Percentiles rank a stretch among this genome's conserved stretches.
Evolutionary conservation across 1,140 invertebrate genomes (phyloP).

Genomic region (Druon quercuslanigerum): DNA sequence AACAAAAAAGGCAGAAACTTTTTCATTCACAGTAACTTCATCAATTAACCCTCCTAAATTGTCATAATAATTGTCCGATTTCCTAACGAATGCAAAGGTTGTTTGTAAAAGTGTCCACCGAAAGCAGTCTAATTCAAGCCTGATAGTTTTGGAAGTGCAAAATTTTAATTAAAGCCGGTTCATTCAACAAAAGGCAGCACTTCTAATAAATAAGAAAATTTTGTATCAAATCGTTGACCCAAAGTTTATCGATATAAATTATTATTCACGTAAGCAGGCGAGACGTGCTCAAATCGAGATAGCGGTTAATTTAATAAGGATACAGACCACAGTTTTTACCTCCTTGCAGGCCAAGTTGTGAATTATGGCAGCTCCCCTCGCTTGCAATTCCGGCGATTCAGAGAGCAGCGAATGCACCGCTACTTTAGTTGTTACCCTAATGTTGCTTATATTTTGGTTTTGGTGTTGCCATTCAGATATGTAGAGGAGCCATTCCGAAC

Average conservation of each 20-base stretch:
- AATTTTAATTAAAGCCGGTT: slow-evolving; percentile 38
- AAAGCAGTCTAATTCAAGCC: slow-evolving; percentile 49
- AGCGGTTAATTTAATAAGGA: slow-evolving; percentile 65
- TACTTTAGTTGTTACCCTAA: slow-evolving; percentile 92
- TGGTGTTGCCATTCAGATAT: slow-evolving; percentile 92
- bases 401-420: slow-evolving; percentile 90
- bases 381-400: slow-evolving; percentile 83
- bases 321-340: slow-evolving; percentile 97
- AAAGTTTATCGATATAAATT: slow-evolving; percentile 21
- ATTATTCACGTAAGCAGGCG: slow-evolving; percentile 37
- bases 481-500: slow-evolving; percentile 94
- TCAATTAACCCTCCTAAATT: neutral
- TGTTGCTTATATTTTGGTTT: slow-evolving; percentile 87
- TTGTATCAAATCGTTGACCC: slow-evolving; percentile 24
- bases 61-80: neutral
- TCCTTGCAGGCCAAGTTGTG: slow-evolving; percentile 96
- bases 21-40: too few relatives aligned
- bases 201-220: slow-evolving; percentile 56
- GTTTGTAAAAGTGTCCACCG: slow-evolving; percentile 45
- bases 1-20: too few relatives aligned
- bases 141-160: slow-evolving; percentile 30
- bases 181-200: slow-evolving; percentile 67
- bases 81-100: slow-evolving; percentile 38
- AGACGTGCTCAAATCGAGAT: slow-evolving; percentile 35
- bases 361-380: slow-evolving; percentile 89